Base-by-base conservation (phyloP, 1,140 invertebrate genomes). In the Dermatophagoides farinae region DNA sequence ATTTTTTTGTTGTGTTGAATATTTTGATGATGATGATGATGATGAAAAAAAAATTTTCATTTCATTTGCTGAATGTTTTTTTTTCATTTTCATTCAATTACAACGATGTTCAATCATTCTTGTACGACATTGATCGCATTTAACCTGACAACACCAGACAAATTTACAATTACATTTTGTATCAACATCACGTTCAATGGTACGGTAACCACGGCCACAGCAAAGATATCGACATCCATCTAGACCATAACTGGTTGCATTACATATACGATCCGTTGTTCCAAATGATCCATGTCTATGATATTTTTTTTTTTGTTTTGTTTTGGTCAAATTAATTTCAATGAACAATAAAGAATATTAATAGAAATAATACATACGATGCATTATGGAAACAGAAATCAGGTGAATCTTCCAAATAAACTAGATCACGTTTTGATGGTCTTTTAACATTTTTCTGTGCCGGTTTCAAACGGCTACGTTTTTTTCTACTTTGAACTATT, bases 91-190 rank as follows among this genome's bases (percentile, higher is more conserved):
- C n/a, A n/a, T 8, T 61, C 40, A 64, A 31, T 64, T 64, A 44
- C 62, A 64, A 44, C 25, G 46, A 49, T 61, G 43, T 38, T 55
- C 51, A 31, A 62, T 51, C 23, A 49, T 57, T 31, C 41, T 14
- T 4, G 11, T 11, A 16, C 22, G 63, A 72, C 91, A 96, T 55
- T 79, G 84, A 67, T 89, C 80, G 74, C 91, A 96, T 61, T 82
- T 82, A 43, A 95, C 90, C 71, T 90, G 82, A 74, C 91, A 96
- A 73, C 91, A 96, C 85, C 86, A 96, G 68, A 82, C 81, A 72
- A 96, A 96, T 68, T 86, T 84, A 73, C 90, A 96, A 65, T 85
- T 79, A 73, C 90, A 96, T 67, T 88, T 84, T 65, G 84, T 80
- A 71, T 80, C 78, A 67, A 84, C 82, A 65, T 78, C 80, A 43